Percentiles rank a stretch among this genome's conserved stretches.
These are phyloP conservation scores for Stegana nigrithorax DNA, from an alignment of 2,888 invertebrate species.

Conservation along the genomic window DNA sequence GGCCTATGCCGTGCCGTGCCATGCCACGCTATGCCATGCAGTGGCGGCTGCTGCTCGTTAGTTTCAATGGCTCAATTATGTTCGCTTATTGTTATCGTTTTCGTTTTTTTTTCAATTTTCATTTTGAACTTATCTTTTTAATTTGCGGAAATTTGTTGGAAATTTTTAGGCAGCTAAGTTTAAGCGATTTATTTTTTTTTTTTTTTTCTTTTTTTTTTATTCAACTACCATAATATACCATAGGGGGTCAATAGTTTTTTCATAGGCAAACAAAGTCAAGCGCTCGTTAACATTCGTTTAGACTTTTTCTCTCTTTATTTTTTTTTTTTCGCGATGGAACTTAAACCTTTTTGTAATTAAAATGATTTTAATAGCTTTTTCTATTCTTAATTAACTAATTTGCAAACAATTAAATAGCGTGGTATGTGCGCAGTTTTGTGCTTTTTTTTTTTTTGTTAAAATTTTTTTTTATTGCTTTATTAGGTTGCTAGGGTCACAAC, in stretches of 20 bases:
- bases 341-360: slow-evolving; percentile 32
- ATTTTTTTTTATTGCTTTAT: not conserved
- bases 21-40: not conserved
- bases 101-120: slow-evolving; percentile 35
- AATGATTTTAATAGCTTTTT: slow-evolving; percentile 33
- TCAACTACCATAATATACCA: not conserved
- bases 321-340: not conserved
- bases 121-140: slow-evolving; percentile 25
- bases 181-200: not conserved
- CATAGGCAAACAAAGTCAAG: not conserved
- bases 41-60: slow-evolving; percentile 17
- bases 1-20: not conserved
- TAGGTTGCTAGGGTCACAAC: too few species aligned
- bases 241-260: not conserved
- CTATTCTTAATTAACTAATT: slow-evolving; percentile 53
- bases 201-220: not conserved
- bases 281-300: slow-evolving; percentile 2
- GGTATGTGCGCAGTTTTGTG: not conserved
- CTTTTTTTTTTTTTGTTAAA: not conserved
- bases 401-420: slow-evolving; percentile 52
- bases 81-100: slow-evolving; percentile 52
- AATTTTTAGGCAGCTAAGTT: too few species aligned
- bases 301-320: too few species aligned
- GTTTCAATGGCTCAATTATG: slow-evolving; percentile 52
- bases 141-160: slow-evolving; percentile 52